Base-by-base conservation (phyloP, 2,113 vertebrate species). In the Trochalopteron elliotii region DNA sequence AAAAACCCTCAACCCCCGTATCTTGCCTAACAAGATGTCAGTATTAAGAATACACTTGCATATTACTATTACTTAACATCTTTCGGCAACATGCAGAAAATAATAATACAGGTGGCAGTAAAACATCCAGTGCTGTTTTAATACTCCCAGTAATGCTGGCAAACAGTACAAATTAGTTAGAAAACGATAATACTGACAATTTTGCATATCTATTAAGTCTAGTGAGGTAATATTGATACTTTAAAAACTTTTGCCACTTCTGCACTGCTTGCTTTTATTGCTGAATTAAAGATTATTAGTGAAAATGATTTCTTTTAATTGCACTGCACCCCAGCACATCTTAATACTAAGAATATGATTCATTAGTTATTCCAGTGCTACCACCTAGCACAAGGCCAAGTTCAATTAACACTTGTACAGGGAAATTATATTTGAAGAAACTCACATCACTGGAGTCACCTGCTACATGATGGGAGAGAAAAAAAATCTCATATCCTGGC, bases 121-220 rank as follows among this genome's bases (percentile, higher is more conserved):
- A 92, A 93, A 72, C 89, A 89, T 81, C 83, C 77, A 68, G 59
- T 92, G 90, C 87, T 91, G 55, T 44, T 90, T 95, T 76, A 90
- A 61, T 93, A 93, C 94, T 97, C 85, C 78, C 90, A 96, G 91
- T 96, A 97, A 95, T 87, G 94, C 47, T 96, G 94, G 97, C 87
- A 97, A 97, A 95, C 86, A 95, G 94, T 97, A 98, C 95, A 97
- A 97, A 97, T 90, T 59, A 69, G 77, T 90, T 97, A 97, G 55
- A 96, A 93, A 97, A 96, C 90, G 72, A 40, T 80, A 97, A 96
- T 75, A 87, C 83, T 92, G 88, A 96, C 83, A 92, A 61, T 57
- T 97, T 98, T 98, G 98, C 98, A 98, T 98, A 98, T 98, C 96
- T 97, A 50, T 95, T 96, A 92, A 94, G 81, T 97, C 96, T 94